Conservation (phyloP, 2,113 vertebrate genomes). For the Uropsilus gracilis region DNA sequence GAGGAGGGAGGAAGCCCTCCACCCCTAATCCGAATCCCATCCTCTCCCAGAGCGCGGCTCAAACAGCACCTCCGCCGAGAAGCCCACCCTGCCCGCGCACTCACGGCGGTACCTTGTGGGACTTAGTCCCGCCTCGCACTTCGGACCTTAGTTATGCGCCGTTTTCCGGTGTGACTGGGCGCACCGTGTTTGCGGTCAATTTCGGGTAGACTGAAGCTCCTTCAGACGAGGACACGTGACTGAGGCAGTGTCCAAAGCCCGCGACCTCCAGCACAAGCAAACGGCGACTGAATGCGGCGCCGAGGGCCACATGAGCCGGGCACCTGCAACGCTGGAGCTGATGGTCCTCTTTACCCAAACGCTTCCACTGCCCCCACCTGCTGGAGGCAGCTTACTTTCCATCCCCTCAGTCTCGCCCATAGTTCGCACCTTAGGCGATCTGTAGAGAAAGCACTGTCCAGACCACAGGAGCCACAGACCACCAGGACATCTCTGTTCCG, state of each 20-base stretch:
- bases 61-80: neutral
- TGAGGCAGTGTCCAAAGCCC: neutral
- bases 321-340: neutral
- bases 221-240: neutral
- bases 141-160: neutral
- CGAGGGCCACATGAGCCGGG: constrained; percentile 4
- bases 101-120: neutral
- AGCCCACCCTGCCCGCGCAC: neutral
- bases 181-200: neutral
- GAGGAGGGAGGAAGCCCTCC: neutral
- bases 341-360: neutral
- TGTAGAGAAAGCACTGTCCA: constrained; percentile 21
- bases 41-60: constrained; percentile 2
- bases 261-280: neutral
- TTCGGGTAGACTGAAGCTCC: constrained; percentile 5
- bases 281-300: neutral
- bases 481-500: neutral
- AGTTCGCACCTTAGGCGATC: neutral
- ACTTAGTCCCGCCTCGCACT: neutral
- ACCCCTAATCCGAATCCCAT: neutral
- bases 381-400: neutral
- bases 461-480: neutral
- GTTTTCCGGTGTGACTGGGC: neutral
- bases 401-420: neutral
- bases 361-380: constrained; percentile 7